Base-by-base conservation (phyloP, 2,797 vertebrate species). In the Dromococcyx pavoninus region DNA sequence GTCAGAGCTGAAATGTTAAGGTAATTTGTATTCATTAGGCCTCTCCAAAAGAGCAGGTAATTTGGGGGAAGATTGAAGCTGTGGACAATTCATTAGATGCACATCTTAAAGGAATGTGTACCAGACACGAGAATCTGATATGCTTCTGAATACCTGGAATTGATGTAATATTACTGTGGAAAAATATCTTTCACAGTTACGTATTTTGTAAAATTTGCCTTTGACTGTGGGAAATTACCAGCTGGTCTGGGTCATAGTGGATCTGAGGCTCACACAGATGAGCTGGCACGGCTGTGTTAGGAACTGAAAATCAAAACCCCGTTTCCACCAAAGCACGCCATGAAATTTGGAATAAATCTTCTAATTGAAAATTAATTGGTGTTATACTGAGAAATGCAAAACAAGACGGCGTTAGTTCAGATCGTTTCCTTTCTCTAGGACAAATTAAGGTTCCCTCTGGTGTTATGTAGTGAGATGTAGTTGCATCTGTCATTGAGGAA, bases 301-400 rank as follows among this genome's bases (percentile, higher is more conserved):
- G 80, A 96, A 77, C 51, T 90, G 86, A 79, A 92, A 96, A 95
- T 86, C 90, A 83, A 81, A 93, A 60, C 64, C 39, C 56, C 74
- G 56, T 62, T 96, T 94, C 85, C 88, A 89, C 86, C 86, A 94
- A 96, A 80, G n/a, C 37, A 67, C 88, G 83, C 89, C 72, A 76
- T 72, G 84, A 94, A 92, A 95, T 62, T 76, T 93, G 86, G 81
- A 96, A 95, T 85, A 93, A 94, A 88, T 88, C 67, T 80, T 92
- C 84, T 95, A 95, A 94, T 80, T 94, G 90, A 90, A 95, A 97
- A 94, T 77, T 76, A 94, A 92, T 86, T 75, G 32, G 46, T 79
- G 44, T 93, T 95, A 74, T 30, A 53, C 46, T 4, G 12, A 95
- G 94, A 95, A 96, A 93, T 56, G 89, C 77, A 86, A 89, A 92